phyloP scores from a whole-genome alignment of 2,888 invertebrate genomes.

The Tenthredo livida region DNA sequence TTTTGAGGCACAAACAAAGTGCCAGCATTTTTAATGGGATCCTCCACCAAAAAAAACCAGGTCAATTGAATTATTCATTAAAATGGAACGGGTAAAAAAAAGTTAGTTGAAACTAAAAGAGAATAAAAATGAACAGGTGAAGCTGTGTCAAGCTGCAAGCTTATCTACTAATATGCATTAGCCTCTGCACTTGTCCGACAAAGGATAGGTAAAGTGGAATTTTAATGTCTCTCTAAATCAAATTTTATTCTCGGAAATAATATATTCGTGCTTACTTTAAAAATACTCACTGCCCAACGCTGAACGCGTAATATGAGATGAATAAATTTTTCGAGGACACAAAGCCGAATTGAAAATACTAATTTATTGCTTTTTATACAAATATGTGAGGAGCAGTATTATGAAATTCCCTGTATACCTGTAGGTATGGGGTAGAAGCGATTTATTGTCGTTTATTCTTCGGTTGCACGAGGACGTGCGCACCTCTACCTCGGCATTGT shows the following conservation, averaged over 20 bases:
- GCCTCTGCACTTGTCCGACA: neutral
- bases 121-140: slow-evolving; percentile 25
- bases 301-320: neutral
- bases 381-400: neutral
- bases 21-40: slow-evolving; percentile 63
- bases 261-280: neutral
- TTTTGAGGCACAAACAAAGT: slow-evolving; percentile 58
- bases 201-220: slow-evolving; percentile 9
- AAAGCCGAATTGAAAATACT: neutral
- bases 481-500: slow-evolving; percentile 6
- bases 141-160: slow-evolving; percentile 24
- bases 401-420: neutral
- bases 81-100: slow-evolving; percentile 28
- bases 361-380: neutral
- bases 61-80: slow-evolving; percentile 64
- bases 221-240: slow-evolving; percentile 1
- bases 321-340: neutral
- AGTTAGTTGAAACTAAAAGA: neutral
- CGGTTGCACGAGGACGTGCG: slow-evolving; percentile 13
- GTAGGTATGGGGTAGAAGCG: neutral
- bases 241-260: neutral
- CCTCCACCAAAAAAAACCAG: slow-evolving; percentile 54
- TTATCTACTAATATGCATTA: slow-evolving; percentile 31
- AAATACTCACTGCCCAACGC: neutral
- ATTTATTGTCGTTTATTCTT: slow-evolving; percentile 36